phyloP scores from a whole-genome alignment of 2,888 invertebrate species.

The Thera obeliscata region DNA sequence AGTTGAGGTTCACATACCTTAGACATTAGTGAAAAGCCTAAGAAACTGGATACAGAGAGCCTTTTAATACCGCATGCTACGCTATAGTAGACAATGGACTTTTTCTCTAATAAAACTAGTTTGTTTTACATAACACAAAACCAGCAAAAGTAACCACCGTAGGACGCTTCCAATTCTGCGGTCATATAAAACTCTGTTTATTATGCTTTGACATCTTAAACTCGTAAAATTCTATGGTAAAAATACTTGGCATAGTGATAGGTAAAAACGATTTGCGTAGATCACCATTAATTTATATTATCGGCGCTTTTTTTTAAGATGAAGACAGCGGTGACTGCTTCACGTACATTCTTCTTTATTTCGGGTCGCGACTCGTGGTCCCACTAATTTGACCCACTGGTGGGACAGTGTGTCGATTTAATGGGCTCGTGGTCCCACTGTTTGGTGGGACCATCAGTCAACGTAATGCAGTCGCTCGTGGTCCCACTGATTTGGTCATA shows the following conservation, averaged over 20 bases:
- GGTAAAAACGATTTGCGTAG: slow-evolving; percentile 16
- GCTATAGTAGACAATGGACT: background rate
- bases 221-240: slow-evolving; percentile 45
- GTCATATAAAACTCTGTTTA: slow-evolving; percentile 30
- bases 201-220: slow-evolving; percentile 25
- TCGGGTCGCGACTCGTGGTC: too few relatives aligned
- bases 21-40: too few relatives aligned
- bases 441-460: too few relatives aligned
- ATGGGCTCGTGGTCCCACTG: too few relatives aligned
- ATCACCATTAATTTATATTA: slow-evolving; percentile 11
- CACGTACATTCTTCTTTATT: background rate
- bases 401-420: too few relatives aligned
- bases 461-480: too few relatives aligned
- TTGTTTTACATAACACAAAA: slow-evolving; percentile 20
- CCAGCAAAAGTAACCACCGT: slow-evolving; percentile 3
- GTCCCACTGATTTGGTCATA: too few relatives aligned
- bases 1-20: too few relatives aligned
- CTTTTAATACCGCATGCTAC: too few relatives aligned
- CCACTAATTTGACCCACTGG: too few relatives aligned
- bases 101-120: slow-evolving; percentile 20
- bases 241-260: slow-evolving; percentile 67
- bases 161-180: slow-evolving; percentile 12
- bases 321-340: background rate
- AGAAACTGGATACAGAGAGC: too few relatives aligned
- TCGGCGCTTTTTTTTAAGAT: slow-evolving; percentile 13